Conservation (phyloP, 1,140 invertebrate genomes). For the Zaprionus ornatus region DNA sequence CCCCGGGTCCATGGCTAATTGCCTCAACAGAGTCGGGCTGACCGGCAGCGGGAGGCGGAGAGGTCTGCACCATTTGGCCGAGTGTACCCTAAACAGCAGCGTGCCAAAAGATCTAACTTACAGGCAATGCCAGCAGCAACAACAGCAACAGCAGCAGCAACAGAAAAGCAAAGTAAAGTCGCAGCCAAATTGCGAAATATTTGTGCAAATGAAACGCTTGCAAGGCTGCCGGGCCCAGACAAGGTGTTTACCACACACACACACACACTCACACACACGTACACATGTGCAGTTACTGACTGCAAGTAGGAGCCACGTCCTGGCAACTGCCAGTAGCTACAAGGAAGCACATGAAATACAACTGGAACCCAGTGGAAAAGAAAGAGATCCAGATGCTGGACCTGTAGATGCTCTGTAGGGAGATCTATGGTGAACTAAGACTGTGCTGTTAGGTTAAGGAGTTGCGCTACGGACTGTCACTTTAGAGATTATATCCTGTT, state of each 20-base stretch:
- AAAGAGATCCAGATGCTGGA: not conserved
- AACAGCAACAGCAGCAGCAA: slow-evolving; percentile 6
- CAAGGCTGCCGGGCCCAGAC: slow-evolving; percentile 47
- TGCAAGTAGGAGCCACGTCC: slow-evolving; percentile 8
- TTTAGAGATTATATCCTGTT: too few relatives aligned
- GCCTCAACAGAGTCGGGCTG: slow-evolving; percentile 19
- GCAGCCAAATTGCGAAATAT: slow-evolving; percentile 57
- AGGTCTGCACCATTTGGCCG: not conserved
- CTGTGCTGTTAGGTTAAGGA: too few relatives aligned
- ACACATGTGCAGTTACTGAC: not conserved
- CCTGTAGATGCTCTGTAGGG: not conserved
- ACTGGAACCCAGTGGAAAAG: slow-evolving; percentile 5
- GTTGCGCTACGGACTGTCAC: too few relatives aligned
- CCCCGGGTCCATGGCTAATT: slow-evolving; percentile 42
- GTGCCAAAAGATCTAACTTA: slow-evolving; percentile 37
- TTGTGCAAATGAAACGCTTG: slow-evolving; percentile 58
- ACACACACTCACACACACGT: slow-evolving; percentile 16
- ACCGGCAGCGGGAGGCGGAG: not conserved
- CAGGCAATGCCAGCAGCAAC: slow-evolving; percentile 14
- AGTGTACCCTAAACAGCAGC: slow-evolving; percentile 10
- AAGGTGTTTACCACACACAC: slow-evolving; percentile 56
- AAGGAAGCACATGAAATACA: slow-evolving; percentile 27
- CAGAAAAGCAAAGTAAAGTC: slow-evolving; percentile 6
- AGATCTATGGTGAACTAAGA: not conserved
- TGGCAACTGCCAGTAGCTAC: slow-evolving; percentile 15